Percentiles rank a stretch among this genome's conserved stretches.
phyloP scores from a whole-genome alignment of 2,113 vertebrate genomes.

The Arizona elegans region DNA sequence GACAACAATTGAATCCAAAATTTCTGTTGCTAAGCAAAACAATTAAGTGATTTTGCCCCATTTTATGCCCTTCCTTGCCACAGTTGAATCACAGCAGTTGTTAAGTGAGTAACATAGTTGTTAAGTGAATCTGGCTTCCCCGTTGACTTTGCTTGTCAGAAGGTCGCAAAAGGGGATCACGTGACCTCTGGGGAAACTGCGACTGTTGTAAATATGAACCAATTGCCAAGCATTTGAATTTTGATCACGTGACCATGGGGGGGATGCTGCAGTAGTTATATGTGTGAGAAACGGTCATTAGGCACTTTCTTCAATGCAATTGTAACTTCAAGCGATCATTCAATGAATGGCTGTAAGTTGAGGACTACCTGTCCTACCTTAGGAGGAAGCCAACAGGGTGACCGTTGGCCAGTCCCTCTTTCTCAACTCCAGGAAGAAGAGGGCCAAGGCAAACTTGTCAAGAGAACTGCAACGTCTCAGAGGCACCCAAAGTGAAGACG shows the following conservation, averaged over 20 bases:
- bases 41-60: not conserved
- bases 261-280: not conserved
- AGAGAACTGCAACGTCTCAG: not conserved
- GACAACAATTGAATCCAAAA: not conserved
- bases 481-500: not conserved
- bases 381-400: not conserved
- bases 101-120: not conserved
- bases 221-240: not conserved
- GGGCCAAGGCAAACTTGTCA: too few species aligned
- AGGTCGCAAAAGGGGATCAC: not conserved
- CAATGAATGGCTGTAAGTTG: not conserved
- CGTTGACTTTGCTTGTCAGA: not conserved
- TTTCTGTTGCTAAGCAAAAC: not conserved
- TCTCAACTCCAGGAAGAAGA: not conserved
- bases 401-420: not conserved
- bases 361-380: not conserved
- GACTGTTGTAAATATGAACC: not conserved
- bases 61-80: not conserved
- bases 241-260: not conserved
- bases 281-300: not conserved
- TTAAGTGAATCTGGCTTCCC: not conserved
- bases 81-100: not conserved
- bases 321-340: not conserved
- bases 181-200: not conserved
- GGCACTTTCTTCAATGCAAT: not conserved